phyloP scores from a whole-genome alignment of 1,140 invertebrate species.

The Drosophila sechellia region DNA sequence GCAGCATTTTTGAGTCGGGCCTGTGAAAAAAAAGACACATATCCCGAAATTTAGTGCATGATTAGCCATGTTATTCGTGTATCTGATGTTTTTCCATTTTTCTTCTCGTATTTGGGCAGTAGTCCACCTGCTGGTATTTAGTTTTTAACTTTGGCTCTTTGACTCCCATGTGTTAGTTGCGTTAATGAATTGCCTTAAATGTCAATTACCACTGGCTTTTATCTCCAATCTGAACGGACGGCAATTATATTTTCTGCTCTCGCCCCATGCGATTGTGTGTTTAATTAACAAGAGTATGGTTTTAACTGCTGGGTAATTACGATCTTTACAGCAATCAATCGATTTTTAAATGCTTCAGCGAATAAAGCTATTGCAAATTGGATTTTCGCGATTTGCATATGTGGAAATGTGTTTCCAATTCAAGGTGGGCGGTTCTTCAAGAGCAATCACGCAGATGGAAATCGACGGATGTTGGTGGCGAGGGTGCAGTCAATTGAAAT shows the following conservation, averaged over 20 bases:
- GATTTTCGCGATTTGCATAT: conserved; percentile 18
- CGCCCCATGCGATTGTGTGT: conserved; percentile 13
- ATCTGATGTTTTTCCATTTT: background rate
- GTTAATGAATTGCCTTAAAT: conserved; percentile 78
- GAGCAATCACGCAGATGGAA: conserved; percentile 29
- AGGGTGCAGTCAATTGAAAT: conserved; percentile 54
- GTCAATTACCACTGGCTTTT: conserved; percentile 69
- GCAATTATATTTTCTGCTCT: conserved; percentile 27
- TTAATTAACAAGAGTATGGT: conserved; percentile 57
- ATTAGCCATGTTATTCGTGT: conserved; percentile 55
- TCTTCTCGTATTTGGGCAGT: conserved; percentile 15
- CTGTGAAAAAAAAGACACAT: conserved; percentile 58
- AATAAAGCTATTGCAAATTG: conserved; percentile 70
- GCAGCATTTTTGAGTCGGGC: conserved; percentile 51
- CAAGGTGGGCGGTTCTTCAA: conserved; percentile 37
- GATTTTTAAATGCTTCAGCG: conserved; percentile 27
- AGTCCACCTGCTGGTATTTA: conserved; percentile 50
- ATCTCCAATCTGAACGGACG: conserved; percentile 32
- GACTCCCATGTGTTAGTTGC: conserved; percentile 26
- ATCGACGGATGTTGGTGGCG: conserved; percentile 16
- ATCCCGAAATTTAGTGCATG: conserved; percentile 59
- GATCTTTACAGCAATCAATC: conserved; percentile 40
- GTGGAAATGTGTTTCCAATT: background rate
- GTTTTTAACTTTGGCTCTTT: conserved; percentile 25
- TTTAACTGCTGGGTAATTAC: conserved; percentile 35